Conservation (phyloP, 2,797 vertebrate genomes). For the Rhinichthys osculus region DNA sequence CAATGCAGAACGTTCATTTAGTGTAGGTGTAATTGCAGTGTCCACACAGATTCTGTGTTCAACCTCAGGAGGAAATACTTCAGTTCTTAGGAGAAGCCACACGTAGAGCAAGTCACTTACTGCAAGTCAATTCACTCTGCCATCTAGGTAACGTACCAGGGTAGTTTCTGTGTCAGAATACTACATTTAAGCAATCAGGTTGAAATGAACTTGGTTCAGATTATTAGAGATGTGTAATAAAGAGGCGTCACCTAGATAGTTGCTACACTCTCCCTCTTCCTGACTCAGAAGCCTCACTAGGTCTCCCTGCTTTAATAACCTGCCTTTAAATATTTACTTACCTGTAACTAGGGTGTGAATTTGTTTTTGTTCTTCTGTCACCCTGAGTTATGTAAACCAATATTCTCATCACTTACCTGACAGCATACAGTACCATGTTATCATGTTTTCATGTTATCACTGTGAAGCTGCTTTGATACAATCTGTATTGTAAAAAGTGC, state of each 20-base stretch:
- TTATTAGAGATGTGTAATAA: slow-evolving; percentile 5
- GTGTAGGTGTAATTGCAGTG: slow-evolving; percentile 25
- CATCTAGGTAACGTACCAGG: neutral
- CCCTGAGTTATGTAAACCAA: neutral
- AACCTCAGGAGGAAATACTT: neutral
- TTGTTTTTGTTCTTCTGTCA: neutral
- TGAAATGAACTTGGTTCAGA: neutral
- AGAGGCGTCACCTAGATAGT: neutral
- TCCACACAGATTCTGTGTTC: neutral
- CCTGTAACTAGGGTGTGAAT: slow-evolving; percentile 10
- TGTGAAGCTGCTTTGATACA: no score
- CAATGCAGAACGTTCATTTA: neutral
- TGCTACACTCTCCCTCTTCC: neutral
- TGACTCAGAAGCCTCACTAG: neutral
- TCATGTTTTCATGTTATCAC: no score
- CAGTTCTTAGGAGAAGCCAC: neutral
- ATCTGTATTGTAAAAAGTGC: no score
- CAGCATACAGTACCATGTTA: neutral
- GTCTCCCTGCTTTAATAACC: neutral
- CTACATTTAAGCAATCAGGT: neutral
- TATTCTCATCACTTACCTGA: neutral
- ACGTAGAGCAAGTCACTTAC: neutral
- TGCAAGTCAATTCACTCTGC: neutral
- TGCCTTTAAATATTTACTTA: neutral
- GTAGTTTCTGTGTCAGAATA: neutral